Percentiles rank a stretch among this genome's conserved stretches.
Evolutionary conservation across 2,113 vertebrate genomes (phyloP).

Genomic region (Kryptolebias marmoratus): DNA sequence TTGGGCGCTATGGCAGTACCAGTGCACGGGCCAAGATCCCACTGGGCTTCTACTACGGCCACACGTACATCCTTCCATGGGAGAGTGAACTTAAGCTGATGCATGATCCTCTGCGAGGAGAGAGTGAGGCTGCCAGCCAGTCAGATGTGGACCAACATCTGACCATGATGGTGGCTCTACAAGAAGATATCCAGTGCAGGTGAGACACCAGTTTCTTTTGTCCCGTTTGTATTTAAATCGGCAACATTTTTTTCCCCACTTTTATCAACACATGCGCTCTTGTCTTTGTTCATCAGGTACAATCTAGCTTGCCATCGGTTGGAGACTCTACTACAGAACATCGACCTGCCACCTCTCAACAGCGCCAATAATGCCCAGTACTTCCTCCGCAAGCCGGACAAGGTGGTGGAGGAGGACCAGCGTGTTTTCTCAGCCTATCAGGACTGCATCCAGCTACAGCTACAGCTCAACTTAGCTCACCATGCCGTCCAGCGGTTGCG

Average conservation of each 20-base stretch:
- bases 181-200: conserved; percentile 99
- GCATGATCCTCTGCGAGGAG: conserved; percentile 93
- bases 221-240: not conserved
- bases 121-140: conserved; percentile 89
- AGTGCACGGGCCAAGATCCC: conserved; percentile 98
- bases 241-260: not conserved
- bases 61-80: conserved; percentile 97
- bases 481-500: conserved; percentile 94
- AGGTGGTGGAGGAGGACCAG: conserved; percentile 97
- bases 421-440: conserved; percentile 98
- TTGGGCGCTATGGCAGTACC: conserved; percentile 97
- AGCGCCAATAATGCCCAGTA: conserved; percentile 99
- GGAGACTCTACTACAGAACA: conserved; percentile 96
- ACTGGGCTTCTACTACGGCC: conserved; percentile 96
- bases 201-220: conserved; percentile 48
- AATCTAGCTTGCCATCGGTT: conserved; percentile 97
- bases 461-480: conserved; percentile 97
- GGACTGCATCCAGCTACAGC: conserved; percentile 97
- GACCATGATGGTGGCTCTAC: conserved; percentile 95
- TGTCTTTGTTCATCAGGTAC: conserved; percentile 80
- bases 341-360: conserved; percentile 96
- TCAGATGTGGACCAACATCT: conserved; percentile 97
- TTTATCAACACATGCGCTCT: not conserved
- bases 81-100: conserved; percentile 97
- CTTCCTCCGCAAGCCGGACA: conserved; percentile 96